Conservation (phyloP, 2,888 invertebrate species). For the Euplagia quadripunctaria region DNA sequence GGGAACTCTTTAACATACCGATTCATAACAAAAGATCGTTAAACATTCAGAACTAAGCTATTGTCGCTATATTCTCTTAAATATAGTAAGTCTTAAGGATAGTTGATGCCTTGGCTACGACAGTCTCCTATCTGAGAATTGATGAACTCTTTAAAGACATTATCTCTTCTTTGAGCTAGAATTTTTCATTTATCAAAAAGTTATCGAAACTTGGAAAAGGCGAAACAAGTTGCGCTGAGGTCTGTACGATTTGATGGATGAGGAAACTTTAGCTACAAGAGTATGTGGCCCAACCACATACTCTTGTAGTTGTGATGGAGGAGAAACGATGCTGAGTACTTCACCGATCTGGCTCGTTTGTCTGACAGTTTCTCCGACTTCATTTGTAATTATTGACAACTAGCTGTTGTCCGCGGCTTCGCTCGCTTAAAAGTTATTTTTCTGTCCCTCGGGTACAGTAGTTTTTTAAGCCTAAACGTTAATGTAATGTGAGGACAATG, state of each 20-base stretch:
- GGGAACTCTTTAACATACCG: too few species aligned
- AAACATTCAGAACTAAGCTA: too few species aligned
- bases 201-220: not conserved
- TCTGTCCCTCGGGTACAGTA: too few species aligned
- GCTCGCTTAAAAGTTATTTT: too few species aligned
- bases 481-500: too few species aligned
- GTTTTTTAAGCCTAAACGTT: too few species aligned
- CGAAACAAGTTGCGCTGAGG: not conserved
- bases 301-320: not conserved
- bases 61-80: too few species aligned
- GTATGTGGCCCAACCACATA: not conserved
- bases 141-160: not conserved
- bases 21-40: too few species aligned
- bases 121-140: not conserved
- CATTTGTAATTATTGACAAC: not conserved
- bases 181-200: not conserved
- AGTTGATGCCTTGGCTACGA: not conserved
- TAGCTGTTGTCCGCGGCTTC: too few species aligned
- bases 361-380: not conserved
- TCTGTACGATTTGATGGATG: not conserved
- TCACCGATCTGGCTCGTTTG: not conserved
- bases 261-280: not conserved
- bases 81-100: too few species aligned
- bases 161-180: not conserved
- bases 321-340: not conserved